Base-by-base conservation (phyloP, 2,113 vertebrate genomes). In the Scopus umbretta region DNA sequence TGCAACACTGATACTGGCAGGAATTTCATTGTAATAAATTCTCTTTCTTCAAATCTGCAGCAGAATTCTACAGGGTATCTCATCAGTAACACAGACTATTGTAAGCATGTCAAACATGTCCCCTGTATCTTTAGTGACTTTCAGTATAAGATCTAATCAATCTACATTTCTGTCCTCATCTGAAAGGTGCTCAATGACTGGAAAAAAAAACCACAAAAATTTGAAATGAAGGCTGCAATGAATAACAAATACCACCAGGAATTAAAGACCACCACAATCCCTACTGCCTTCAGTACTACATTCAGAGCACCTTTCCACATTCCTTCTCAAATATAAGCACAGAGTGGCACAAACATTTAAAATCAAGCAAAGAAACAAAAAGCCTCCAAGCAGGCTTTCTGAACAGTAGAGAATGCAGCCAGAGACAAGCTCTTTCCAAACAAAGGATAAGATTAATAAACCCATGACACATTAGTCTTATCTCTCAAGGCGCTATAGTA, bases 21-120 rank as follows among this genome's bases (percentile, higher is more conserved):
- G 32, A 71, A 55, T 17, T 30, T 84, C 42, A 43, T 13, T 43
- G 42, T 43, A 42, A 42, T 42, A 42, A 42, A 42, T 42, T 42
- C 40, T 43, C 38, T 30, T 53, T 58, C 29, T 29, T 72, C 4
- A 13, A 36, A 66, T 5, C 26, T 5, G 2, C 55, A 53, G 65
- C 45, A 90, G 42, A 59, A 29, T 71, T 78, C 63, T 45, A 2
- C 34, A 61, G n/a, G 10, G 34, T 19, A 8, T 12, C 32, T 63
- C 15, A 71, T 85, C 43, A 38, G 36, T 26, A 27, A 34, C 29
- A 36, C 32, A 73, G 30, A 26, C 11, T 49, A 22, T 0, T 10
- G 7, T 19, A 62, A 84, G 29, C 27, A 21, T 1, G 1, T 59
- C 26, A 67, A 30, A 52, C 6, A 1, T 0, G 2, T 40, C 66